Evolutionary conservation across 2,113 vertebrate genomes (phyloP), one percentile per base, ranked within the genome.

Genomic region (Balaenoptera acutorostrata): DNA sequence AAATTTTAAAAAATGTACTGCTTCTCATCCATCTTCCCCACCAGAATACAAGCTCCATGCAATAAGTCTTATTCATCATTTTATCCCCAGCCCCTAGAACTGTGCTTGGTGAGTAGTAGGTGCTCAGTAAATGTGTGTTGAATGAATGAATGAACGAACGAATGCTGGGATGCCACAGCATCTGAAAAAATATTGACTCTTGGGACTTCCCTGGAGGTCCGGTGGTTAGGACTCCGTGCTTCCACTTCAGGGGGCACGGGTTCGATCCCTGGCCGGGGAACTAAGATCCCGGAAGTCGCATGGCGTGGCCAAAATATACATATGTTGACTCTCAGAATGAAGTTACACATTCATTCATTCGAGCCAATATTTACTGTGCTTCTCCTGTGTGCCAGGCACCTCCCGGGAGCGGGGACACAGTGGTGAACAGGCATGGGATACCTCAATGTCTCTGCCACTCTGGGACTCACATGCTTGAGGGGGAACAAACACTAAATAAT

Each of bases 101-200:
- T 10, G 39, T 14, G 25, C 81, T 72, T 4, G 5, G 2, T 1
- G 0, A 33, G 12, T 0, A n/a, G 31, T 3, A 59, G 64, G 31
- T 57, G n/a, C 29, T 41, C 6, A 17, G 9, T 29, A 49, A 80
- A 80, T 11, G 57, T 23, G 11, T 20, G 4, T 8, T 36, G 39
- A 31, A n/a, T 25, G 25, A 14, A 49, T 20, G 6, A 72, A 63
- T 18, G 17, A 15, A 21, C 25, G 36, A n/a, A 92, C 2, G 63
- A 20, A 41, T 21, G 10, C 41, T 33, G 52, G 21, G 6, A 27
- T 41, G n/a, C 71, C 3, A 18, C 5, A 64, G n/a, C 14, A 21
- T 12, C 93, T 66, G 44, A 63, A 64, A 63, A 93, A 39, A 41
- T 41, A 41, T 1, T 31, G 61, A 46, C 92, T 46, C 9, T 52